Conservation (phyloP, 2,797 vertebrate genomes). For the Carduelis carduelis region DNA sequence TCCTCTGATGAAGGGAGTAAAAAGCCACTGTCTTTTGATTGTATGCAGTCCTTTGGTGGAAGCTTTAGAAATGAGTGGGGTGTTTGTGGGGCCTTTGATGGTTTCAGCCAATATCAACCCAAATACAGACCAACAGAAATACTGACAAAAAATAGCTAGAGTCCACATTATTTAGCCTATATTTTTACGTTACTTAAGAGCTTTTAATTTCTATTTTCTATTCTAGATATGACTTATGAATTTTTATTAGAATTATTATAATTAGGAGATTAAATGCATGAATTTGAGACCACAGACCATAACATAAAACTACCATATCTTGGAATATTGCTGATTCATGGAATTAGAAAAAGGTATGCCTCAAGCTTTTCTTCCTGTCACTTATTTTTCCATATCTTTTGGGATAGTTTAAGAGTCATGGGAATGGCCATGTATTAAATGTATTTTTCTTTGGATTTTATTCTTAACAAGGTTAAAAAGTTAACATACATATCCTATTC, state of each 20-base stretch:
- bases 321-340: neutral
- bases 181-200: neutral
- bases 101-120: neutral
- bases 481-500: neutral
- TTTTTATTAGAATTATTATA: neutral
- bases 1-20: neutral
- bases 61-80: neutral
- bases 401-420: neutral
- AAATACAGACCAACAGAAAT: neutral
- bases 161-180: neutral
- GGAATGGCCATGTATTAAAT: neutral
- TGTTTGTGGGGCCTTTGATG: too few relatives aligned
- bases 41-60: too few relatives aligned
- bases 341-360: neutral
- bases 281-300: neutral
- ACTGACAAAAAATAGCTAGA: neutral
- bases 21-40: neutral
- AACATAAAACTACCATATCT: neutral
- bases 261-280: neutral
- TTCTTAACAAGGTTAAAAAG: neutral
- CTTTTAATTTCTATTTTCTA: neutral
- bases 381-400: neutral
- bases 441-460: neutral
- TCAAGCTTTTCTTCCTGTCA: neutral
- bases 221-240: neutral